These are phyloP conservation scores for Caenorhabditis imperialis DNA, from an alignment of 2,888 invertebrate genomes.

Conservation along the genomic window DNA sequence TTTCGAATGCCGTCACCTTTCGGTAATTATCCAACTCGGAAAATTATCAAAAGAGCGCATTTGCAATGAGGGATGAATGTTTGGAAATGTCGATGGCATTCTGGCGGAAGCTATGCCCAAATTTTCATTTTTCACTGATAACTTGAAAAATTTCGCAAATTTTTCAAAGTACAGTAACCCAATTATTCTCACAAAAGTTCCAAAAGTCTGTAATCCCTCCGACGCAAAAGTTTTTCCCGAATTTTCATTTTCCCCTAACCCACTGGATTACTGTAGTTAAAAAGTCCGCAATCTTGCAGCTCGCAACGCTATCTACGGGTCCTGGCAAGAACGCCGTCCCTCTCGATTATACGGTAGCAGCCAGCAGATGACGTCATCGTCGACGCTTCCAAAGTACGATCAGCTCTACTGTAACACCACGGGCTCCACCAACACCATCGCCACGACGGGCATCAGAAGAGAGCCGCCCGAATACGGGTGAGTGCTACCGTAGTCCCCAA, in stretches of 20 bases:
- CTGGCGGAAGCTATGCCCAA: too few relatives aligned
- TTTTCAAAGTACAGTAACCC: too few relatives aligned
- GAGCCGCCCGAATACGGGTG: conserved; percentile 52
- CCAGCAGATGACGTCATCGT: conserved; percentile 18
- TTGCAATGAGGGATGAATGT: too few relatives aligned
- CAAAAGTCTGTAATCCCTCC: too few relatives aligned
- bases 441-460: conserved; percentile 36
- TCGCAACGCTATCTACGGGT: conserved; percentile 42
- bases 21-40: too few relatives aligned
- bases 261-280: too few relatives aligned
- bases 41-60: too few relatives aligned
- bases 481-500: not conserved
- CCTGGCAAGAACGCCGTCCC: conserved; percentile 51
- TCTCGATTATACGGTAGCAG: conserved; percentile 23
- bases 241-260: too few relatives aligned
- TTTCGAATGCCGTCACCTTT: too few relatives aligned
- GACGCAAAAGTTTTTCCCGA: not conserved
- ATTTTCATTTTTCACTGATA: not conserved
- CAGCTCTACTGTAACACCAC: conserved; percentile 46
- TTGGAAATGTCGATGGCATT: too few relatives aligned
- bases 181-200: too few relatives aligned
- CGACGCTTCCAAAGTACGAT: conserved; percentile 49
- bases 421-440: conserved; percentile 34
- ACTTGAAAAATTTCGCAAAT: not conserved
- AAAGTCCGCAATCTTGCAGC: not conserved